These are phyloP conservation scores for Arge pagana DNA, from an alignment of 2,888 invertebrate genomes.

Conservation along the genomic window DNA sequence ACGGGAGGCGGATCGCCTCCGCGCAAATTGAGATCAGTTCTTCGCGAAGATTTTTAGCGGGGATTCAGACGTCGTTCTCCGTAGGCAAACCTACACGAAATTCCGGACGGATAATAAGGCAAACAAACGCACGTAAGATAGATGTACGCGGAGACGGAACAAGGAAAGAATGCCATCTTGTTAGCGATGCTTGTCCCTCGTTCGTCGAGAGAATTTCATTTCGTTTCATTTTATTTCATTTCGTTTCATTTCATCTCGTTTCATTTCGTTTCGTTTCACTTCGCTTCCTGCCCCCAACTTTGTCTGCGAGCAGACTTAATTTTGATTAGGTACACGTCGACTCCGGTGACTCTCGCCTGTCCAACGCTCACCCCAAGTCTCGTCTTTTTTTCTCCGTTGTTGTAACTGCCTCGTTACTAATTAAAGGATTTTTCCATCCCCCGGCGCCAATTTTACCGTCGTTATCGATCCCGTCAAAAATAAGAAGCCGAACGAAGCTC, in stretches of 20 bases:
- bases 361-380: neutral
- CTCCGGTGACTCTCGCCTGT: neutral
- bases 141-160: neutral
- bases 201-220: too few relatives aligned
- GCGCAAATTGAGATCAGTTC: too few relatives aligned
- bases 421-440: slow-evolving; percentile 4
- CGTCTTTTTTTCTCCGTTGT: neutral
- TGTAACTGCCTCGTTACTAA: neutral
- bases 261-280: too few relatives aligned
- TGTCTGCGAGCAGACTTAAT: neutral
- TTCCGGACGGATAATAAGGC: too few relatives aligned
- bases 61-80: too few relatives aligned
- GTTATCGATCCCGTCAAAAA: too few relatives aligned
- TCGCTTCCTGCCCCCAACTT: too few relatives aligned
- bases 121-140: slow-evolving; percentile 4
- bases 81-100: too few relatives aligned
- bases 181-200: slow-evolving; percentile 3
- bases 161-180: slow-evolving; percentile 15
- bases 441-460: too few relatives aligned
- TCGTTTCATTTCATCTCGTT: neutral
- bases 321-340: slow-evolving; percentile 4
- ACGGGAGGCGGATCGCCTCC: too few relatives aligned
- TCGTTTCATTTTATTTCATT: neutral
- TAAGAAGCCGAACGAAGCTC: too few relatives aligned
- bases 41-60: too few relatives aligned